These are phyloP conservation scores for Smutsia temminckii DNA, from an alignment of 2,797 vertebrate genomes.

Conservation along the genomic window DNA sequence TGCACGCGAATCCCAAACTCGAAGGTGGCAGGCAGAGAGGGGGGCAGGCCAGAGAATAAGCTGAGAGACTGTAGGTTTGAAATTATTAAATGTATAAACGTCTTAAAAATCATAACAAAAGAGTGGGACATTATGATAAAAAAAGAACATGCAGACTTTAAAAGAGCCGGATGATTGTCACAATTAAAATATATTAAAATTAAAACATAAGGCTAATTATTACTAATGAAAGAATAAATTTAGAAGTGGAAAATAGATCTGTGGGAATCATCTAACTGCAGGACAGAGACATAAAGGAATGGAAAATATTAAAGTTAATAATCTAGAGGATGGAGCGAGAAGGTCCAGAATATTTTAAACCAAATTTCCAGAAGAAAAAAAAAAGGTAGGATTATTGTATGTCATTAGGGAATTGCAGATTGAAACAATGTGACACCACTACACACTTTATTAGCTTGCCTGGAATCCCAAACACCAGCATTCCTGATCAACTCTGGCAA, in stretches of 20 bases:
- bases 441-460: neutral
- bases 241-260: constrained; percentile 15
- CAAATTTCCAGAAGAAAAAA: neutral
- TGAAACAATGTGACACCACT: neutral
- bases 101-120: neutral
- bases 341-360: neutral
- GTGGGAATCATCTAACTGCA: neutral
- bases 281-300: neutral
- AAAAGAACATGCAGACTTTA: neutral
- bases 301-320: constrained; percentile 6
- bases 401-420: neutral
- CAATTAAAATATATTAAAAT: constrained; percentile 9
- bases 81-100: neutral
- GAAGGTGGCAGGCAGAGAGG: neutral
- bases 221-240: constrained; percentile 41
- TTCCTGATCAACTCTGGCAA: rapidly evolving
- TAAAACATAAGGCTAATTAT: neutral
- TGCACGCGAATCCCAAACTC: neutral
- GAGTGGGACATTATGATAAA: neutral
- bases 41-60: neutral
- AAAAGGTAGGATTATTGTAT: neutral
- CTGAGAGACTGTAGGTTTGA: neutral
- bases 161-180: neutral
- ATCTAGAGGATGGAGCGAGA: neutral
- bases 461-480: neutral